Evolutionary conservation across 2,888 invertebrate species (phyloP).

Genomic region (Nasonia oneida): DNA sequence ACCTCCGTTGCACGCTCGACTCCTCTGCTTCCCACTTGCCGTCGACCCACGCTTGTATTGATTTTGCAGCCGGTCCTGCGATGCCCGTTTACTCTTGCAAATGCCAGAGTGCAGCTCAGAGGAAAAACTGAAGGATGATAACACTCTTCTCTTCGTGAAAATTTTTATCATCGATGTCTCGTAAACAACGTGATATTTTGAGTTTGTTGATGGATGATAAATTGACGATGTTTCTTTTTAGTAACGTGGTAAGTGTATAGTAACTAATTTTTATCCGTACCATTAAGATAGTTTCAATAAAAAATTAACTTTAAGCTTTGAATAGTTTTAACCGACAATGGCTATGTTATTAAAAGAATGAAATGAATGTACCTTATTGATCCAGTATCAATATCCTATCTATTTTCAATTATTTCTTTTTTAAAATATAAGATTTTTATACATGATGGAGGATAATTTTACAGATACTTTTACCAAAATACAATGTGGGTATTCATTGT

Average conservation of each 20-base stretch:
- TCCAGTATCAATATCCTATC: neutral
- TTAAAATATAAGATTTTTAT: neutral
- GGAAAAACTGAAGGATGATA: neutral
- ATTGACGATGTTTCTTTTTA: too few species aligned
- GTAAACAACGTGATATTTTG: neutral
- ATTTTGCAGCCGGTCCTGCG: conserved; percentile 43
- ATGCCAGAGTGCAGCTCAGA: conserved; percentile 21
- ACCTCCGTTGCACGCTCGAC: neutral
- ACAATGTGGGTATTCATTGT: neutral
- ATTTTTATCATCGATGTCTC: neutral
- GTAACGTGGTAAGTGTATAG: too few species aligned
- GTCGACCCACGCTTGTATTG: conserved; percentile 45
- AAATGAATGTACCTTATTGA: neutral
- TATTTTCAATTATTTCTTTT: neutral
- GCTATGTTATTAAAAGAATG: neutral
- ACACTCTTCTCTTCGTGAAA: neutral
- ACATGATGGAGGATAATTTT: neutral
- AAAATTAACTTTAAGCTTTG: too few species aligned
- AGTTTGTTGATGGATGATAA: too few species aligned
- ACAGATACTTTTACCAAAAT: neutral
- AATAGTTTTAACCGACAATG: too few species aligned
- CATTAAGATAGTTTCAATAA: too few species aligned
- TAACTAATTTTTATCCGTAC: too few species aligned
- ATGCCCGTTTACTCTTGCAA: conserved; percentile 50
- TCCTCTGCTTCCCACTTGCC: conserved; percentile 7